These are phyloP conservation scores for Echeneis naucrates DNA, from an alignment of 2,797 vertebrate genomes.

Conservation along the genomic window DNA sequence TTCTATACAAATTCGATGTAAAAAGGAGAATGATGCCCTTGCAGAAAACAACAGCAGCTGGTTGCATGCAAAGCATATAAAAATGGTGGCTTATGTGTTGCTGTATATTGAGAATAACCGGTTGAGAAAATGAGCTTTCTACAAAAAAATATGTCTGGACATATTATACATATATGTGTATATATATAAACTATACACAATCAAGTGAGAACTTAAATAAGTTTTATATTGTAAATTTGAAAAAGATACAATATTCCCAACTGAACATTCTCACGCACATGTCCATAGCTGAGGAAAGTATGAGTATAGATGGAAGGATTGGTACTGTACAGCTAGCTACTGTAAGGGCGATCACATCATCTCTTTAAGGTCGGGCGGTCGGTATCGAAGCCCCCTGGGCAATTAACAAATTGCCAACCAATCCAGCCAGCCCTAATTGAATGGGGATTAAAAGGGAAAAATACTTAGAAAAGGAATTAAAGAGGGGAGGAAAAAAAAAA, in stretches of 20 bases:
- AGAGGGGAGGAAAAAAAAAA: constrained; percentile 57
- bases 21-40: no score
- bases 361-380: constrained; percentile 56
- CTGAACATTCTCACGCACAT: background rate
- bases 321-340: background rate
- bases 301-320: background rate
- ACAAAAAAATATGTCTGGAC: background rate
- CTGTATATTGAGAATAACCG: no score
- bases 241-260: background rate
- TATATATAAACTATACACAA: background rate
- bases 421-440: constrained; percentile 79
- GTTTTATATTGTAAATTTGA: no score
- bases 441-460: constrained; percentile 78
- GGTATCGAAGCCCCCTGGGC: constrained; percentile 63
- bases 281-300: background rate
- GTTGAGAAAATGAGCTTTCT: background rate
- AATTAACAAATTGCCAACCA: constrained; percentile 78
- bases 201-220: background rate
- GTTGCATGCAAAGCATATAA: no score
- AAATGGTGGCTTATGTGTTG: no score
- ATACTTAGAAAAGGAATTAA: constrained; percentile 70
- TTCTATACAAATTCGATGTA: no score
- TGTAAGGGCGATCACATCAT: constrained; percentile 21
- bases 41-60: no score
- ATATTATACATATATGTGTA: no score